These are phyloP conservation scores for Drosophila siamana DNA, from an alignment of 2,888 invertebrate genomes.

Conservation along the genomic window DNA sequence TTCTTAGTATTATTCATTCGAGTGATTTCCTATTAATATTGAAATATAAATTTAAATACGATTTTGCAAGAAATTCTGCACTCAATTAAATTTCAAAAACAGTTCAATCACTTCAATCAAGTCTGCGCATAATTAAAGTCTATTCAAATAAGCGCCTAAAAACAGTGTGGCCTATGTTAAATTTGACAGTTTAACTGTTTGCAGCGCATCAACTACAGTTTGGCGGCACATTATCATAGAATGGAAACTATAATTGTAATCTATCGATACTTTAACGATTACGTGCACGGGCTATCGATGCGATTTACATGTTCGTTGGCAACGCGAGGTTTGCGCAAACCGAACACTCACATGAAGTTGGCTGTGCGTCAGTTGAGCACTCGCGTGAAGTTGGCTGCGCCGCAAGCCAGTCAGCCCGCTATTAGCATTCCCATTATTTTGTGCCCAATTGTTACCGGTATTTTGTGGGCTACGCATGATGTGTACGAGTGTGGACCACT, in stretches of 20 bases:
- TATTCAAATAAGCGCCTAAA: too few relatives aligned
- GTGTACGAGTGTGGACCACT: conserved; percentile 17
- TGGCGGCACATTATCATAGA: too few relatives aligned
- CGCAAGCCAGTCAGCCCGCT: background rate
- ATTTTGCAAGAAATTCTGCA: too few relatives aligned
- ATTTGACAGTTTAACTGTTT: too few relatives aligned
- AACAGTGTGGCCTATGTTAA: too few relatives aligned
- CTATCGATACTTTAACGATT: conserved; percentile 1
- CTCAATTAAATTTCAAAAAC: too few relatives aligned
- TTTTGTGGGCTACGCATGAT: background rate
- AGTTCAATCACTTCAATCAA: too few relatives aligned
- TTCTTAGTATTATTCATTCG: too few relatives aligned
- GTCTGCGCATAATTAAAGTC: too few relatives aligned
- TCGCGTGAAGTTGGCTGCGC: conserved; percentile 43
- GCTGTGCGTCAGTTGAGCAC: conserved; percentile 19
- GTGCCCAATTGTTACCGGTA: conserved; percentile 25
- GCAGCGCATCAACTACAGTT: too few relatives aligned
- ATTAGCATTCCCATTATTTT: conserved; percentile 41
- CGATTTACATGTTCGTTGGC: conserved; percentile 28
- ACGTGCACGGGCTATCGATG: background rate
- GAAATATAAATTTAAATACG: too few relatives aligned
- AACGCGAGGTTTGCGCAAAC: conserved; percentile 30
- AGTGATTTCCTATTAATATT: too few relatives aligned
- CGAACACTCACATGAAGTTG: conserved; percentile 20
- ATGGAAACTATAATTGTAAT: background rate